Evolutionary conservation across 1,140 invertebrate genomes (phyloP).

Genomic region (Pogonognathellus flavescens): DNA sequence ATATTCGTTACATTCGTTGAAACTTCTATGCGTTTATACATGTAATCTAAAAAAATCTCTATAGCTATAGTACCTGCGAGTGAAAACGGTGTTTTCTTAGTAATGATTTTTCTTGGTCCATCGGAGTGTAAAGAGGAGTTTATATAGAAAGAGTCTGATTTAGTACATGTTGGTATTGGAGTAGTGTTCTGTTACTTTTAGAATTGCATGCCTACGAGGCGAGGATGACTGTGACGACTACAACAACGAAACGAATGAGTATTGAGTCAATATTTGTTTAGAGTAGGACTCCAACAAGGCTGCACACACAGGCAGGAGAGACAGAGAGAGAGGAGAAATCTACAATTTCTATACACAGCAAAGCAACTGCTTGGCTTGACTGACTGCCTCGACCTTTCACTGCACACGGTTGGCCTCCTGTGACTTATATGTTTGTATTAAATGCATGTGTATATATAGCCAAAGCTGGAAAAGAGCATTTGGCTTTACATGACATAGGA

Average conservation of each 20-base stretch:
- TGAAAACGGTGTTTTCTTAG: slow-evolving; percentile 33
- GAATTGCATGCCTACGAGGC: neutral
- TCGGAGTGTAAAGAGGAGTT: slow-evolving; percentile 11
- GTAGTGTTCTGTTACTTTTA: neutral
- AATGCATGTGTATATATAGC: slow-evolving; percentile 3
- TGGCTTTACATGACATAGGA: slow-evolving; percentile 28
- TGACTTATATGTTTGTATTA: neutral
- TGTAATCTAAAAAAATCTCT: neutral
- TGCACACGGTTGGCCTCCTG: too few species aligned
- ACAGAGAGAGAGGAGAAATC: neutral
- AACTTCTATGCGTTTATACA: neutral
- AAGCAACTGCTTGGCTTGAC: neutral
- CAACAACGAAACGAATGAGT: neutral
- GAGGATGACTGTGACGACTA: neutral
- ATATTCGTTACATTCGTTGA: neutral
- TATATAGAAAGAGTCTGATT: neutral
- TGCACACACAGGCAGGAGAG: neutral
- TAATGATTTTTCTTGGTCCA: neutral
- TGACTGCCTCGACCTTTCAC: neutral
- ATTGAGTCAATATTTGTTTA: slow-evolving; percentile 39
- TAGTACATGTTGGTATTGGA: neutral
- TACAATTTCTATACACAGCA: neutral
- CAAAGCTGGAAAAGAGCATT: slow-evolving; percentile 50
- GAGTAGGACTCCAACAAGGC: neutral
- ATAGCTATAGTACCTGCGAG: neutral